A percentile compares a stretch with the other conserved stretches of the same genome.
phyloP scores from a whole-genome alignment of 2,113 vertebrate genomes.

The Calidris pugnax region DNA sequence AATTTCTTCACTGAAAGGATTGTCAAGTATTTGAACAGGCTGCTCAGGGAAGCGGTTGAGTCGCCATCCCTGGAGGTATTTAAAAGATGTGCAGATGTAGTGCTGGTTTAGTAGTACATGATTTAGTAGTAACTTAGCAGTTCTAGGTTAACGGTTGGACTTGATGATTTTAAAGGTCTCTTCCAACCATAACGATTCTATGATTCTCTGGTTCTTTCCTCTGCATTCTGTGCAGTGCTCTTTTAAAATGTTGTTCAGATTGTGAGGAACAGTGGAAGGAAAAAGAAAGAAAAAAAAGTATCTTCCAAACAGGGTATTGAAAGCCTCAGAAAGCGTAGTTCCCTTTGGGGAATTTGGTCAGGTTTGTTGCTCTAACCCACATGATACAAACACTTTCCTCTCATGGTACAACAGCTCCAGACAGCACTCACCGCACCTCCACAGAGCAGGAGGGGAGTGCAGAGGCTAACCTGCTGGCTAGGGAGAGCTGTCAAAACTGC shows the following conservation, averaged over 20 bases:
- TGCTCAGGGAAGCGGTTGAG: background rate
- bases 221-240: background rate
- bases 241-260: background rate
- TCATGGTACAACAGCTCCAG: background rate
- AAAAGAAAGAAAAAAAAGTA: background rate
- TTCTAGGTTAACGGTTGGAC: background rate
- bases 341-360: background rate
- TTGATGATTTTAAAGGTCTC: background rate
- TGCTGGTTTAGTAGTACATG: background rate
- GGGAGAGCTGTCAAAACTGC: background rate
- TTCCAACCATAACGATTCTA: background rate
- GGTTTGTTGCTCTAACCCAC: background rate
- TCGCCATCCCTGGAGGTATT: background rate
- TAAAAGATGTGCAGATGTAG: background rate
- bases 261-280: background rate
- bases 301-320: background rate
- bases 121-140: background rate
- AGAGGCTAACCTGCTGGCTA: background rate
- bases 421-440: rapidly evolving
- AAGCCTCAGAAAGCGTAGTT: background rate
- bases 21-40: background rate
- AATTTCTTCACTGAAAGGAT: background rate
- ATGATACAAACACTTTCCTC: background rate
- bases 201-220: background rate
- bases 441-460: rapidly evolving